Evolutionary conservation across 2,113 vertebrate genomes (phyloP).

Genomic region (Tyrannus savana): DNA sequence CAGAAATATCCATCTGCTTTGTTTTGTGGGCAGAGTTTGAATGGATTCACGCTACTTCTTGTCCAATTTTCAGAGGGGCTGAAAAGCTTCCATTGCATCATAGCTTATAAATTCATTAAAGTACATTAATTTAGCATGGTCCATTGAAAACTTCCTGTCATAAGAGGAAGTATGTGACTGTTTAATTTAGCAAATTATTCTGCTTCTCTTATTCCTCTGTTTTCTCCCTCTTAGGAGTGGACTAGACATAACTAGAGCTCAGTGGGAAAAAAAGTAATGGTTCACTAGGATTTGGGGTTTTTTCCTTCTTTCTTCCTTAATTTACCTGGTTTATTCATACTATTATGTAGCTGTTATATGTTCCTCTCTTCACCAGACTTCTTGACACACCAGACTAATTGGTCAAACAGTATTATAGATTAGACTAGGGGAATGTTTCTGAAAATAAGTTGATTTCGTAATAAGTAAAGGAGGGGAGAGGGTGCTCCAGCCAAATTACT

Average conservation of each 20-base stretch:
- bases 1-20: constrained; percentile 53
- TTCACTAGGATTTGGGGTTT: not conserved
- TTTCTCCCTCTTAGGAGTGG: not conserved
- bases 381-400: not conserved
- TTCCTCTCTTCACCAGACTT: not conserved
- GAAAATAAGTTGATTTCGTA: not conserved
- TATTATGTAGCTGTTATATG: not conserved
- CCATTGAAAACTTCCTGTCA: constrained; percentile 57
- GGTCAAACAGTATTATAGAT: not conserved
- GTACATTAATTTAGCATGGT: constrained; percentile 19
- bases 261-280: not conserved
- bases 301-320: not conserved
- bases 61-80: constrained; percentile 17
- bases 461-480: not conserved
- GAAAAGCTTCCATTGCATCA: constrained; percentile 60
- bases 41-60: not conserved
- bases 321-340: not conserved
- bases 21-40: constrained; percentile 47
- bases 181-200: constrained; percentile 38
- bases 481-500: not conserved
- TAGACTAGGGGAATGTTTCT: not conserved
- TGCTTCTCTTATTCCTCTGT: constrained; percentile 12
- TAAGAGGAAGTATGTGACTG: constrained; percentile 38
- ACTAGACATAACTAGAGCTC: not conserved
- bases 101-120: constrained; percentile 58